Evolutionary conservation across 2,888 invertebrate genomes (phyloP).

Genomic region (Eupelmus urozonus): DNA sequence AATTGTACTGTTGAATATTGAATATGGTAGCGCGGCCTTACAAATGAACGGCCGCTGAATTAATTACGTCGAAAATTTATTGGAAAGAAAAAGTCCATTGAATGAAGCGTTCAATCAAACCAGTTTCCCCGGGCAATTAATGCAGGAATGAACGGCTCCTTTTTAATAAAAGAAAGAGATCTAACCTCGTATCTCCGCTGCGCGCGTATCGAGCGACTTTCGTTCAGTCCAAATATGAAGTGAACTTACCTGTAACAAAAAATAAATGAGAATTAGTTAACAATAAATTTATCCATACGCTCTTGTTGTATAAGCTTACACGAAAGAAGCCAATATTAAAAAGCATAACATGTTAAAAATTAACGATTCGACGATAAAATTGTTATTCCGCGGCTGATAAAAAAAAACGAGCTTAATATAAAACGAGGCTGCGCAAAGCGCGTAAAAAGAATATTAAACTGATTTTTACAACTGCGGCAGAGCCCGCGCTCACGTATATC

Average conservation of each 20-base stretch:
- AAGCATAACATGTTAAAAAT: no score
- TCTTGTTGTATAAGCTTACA: no score
- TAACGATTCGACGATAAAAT: neutral
- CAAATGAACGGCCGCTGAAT: neutral
- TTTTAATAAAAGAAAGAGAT: neutral
- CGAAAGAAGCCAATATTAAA: no score
- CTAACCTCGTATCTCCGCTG: slow-evolving; percentile 1
- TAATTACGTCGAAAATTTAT: slow-evolving; percentile 1
- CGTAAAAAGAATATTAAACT: neutral
- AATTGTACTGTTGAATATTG: slow-evolving; percentile 5
- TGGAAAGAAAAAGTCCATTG: no score
- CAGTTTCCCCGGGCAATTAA: no score
- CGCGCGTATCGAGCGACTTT: neutral
- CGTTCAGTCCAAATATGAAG: neutral
- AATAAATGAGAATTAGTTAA: neutral
- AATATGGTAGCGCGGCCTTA: neutral
- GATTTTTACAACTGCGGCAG: neutral
- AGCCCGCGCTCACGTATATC: neutral
- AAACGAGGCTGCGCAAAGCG: neutral
- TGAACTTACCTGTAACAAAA: slow-evolving; percentile 47
- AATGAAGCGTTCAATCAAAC: no score
- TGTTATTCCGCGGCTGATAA: neutral
- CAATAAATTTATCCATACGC: no score
- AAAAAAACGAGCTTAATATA: neutral
- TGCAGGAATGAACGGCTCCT: no score